These are phyloP conservation scores for Sarotherodon lohbergeri DNA, from an alignment of 2,113 vertebrate species.

Conservation along the genomic window DNA sequence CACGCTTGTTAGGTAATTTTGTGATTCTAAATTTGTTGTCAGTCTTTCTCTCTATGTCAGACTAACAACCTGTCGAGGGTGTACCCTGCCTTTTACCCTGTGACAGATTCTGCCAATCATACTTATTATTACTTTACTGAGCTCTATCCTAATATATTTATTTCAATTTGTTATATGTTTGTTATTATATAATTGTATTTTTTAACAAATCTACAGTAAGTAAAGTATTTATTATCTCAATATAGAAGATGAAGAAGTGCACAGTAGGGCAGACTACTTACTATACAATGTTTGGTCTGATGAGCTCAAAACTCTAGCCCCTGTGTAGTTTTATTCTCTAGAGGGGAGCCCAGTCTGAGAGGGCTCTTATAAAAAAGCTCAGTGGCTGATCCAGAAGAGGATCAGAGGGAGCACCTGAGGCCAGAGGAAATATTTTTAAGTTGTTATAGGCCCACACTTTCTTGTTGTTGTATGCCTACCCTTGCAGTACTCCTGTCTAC, in stretches of 20 bases:
- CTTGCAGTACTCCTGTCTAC: neutral
- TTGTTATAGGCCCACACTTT: neutral
- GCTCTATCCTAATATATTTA: neutral
- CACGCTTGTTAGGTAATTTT: neutral
- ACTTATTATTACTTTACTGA: neutral
- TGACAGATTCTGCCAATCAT: neutral
- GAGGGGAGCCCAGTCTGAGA: neutral
- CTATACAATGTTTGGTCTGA: neutral
- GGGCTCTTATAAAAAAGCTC: neutral
- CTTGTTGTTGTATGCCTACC: neutral
- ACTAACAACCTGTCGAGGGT: neutral
- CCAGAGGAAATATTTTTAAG: neutral
- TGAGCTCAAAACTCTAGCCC: neutral
- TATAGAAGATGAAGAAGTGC: neutral
- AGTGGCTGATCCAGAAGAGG: neutral
- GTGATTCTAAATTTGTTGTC: neutral
- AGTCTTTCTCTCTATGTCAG: neutral
- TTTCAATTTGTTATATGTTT: neutral
- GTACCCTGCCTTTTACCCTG: neutral
- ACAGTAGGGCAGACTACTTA: neutral
- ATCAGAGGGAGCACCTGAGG: neutral
- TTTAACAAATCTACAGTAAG: neutral
- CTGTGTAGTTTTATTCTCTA: neutral
- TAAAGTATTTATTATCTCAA: neutral
- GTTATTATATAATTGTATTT: neutral